Base-by-base conservation (phyloP, 2,888 invertebrate species). In the Caenorhabditis parvicauda region DNA sequence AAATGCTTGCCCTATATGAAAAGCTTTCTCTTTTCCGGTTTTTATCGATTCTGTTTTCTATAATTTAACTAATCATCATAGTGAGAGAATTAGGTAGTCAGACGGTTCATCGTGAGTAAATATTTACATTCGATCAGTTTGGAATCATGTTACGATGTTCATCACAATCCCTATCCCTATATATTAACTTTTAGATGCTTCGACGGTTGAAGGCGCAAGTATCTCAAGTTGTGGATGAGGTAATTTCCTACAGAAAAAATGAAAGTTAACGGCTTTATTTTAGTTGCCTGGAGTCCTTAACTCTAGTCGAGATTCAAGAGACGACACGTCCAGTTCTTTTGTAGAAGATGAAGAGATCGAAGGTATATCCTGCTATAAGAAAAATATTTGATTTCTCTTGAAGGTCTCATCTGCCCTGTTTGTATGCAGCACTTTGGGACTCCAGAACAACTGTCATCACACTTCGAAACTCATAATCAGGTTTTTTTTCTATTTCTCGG, bases 351-450 rank as follows among this genome's bases (percentile, higher is more conserved):
- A 59, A n/a, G 69, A 70, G 59, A 56, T 64, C 14, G 69, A 70
- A 38, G 62, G 24, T 14, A 42, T 45, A 29, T n/a, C 25, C 35
- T 2, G 35, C 43, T 3, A 51, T 43, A 29, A 42, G 32, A 25
- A 29, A 54, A 54, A 12, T 37, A 51, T 9, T 41, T 44, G 24
- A 44, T 44, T 28, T 17, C 17, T 19, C 21, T 7, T 43, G 25
- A 9, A 37, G 82, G 82, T 86, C 90, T 77, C 87, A 87, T 70
- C n/a, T 74, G 74, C 42, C 74, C 74, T 2, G 58, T 69, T 19
- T 74, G 74, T 54, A 74, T 74, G 74, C 47, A 48, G 6, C 54
- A 59, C 19, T 68, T 68, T 9, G 55, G 55, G 2, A 52, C 65
- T 17, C 68, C 71, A 7, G 70, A 74, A 45, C 64, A 64, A 37